Conservation (phyloP, 2,888 invertebrate species). For the Andrena marginata region DNA sequence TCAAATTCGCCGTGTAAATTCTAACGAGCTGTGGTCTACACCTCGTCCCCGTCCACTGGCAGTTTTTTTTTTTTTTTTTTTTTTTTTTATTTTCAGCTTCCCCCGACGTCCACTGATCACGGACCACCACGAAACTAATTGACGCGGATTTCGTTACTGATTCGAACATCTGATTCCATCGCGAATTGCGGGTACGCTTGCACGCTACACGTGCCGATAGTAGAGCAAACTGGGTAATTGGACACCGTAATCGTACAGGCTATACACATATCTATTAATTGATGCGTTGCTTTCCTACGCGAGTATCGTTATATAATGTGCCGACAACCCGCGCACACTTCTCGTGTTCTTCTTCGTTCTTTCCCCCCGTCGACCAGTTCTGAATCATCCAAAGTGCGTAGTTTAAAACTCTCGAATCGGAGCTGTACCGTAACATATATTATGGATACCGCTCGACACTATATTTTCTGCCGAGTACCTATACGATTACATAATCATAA, state of each 20-base stretch:
- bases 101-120: not conserved
- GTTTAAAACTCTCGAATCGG: slow-evolving; percentile 14
- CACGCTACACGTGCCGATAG: not conserved
- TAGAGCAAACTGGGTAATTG: slow-evolving; percentile 23
- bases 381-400: not conserved
- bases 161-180: slow-evolving; percentile 17
- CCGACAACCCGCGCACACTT: not conserved
- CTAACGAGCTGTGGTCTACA: slow-evolving; percentile 26
- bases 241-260: slow-evolving; percentile 26
- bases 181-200: slow-evolving; percentile 6
- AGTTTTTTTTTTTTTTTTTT: slow-evolving; percentile 60
- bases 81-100: slow-evolving; percentile 44
- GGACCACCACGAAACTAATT: slow-evolving; percentile 44
- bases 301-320: slow-evolving; percentile 34
- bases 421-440: not conserved
- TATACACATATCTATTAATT: slow-evolving; percentile 30
- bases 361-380: slow-evolving; percentile 7
- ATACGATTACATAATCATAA: no score
- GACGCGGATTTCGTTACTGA: slow-evolving; percentile 52
- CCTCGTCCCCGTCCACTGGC: slow-evolving; percentile 41
- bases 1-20: slow-evolving; percentile 28
- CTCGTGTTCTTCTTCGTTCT: slow-evolving; percentile 5
- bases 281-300: slow-evolving; percentile 32
- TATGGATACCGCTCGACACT: no score
- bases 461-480: no score